Evolutionary conservation across 2,113 vertebrate genomes (phyloP), one percentile per base, ranked within the genome.

Genomic region (Micronycteris hirsuta): DNA sequence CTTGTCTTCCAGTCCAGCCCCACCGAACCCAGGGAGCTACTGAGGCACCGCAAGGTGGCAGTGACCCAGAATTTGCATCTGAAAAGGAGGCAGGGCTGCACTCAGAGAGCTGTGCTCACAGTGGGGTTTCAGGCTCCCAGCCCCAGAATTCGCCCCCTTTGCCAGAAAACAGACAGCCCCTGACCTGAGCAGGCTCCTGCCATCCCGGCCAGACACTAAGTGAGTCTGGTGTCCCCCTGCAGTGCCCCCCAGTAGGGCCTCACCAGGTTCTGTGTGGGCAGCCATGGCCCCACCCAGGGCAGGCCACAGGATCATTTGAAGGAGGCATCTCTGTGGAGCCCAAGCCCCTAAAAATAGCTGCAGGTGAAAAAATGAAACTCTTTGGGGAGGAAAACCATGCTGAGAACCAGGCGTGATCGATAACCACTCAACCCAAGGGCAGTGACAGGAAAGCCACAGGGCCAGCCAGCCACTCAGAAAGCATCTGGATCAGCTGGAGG

Each of bases 271-370:
- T 31, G 36, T 7, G 68, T 31, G 7, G 22, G 24, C 20, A 0
- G 22, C 47, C 20, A 11, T 31, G 80, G 54, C 70, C 76, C 84
- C 70, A 54, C 93, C 45, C 33, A 56, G 33, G 43, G 54, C 73
- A 8, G 8, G 68, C 88, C 73, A 65, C 91, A 70, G 73, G 56
- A 91, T 89, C 92, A 16, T 78, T 93, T 87, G 86, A 93, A 68
- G 87, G 14, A 76, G 82, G 76, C 80, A 73, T 63, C 74, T 41
- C 89, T 68, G 80, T 76, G 70, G 86, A 95, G 74, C 87, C 33
- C 8, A 19, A 0, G 47, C 22, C 74, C 91, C 97, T 98, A 98
- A 98, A 98, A 98, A 98, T 98, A 98, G 97, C 95, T 15, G 15
- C 1, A 33, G 81, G 88, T 49, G 15, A 7, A 73, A 96, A 94